Evolutionary conservation across 1,140 invertebrate species (phyloP).

Genomic region (Drosophila insularis): DNA sequence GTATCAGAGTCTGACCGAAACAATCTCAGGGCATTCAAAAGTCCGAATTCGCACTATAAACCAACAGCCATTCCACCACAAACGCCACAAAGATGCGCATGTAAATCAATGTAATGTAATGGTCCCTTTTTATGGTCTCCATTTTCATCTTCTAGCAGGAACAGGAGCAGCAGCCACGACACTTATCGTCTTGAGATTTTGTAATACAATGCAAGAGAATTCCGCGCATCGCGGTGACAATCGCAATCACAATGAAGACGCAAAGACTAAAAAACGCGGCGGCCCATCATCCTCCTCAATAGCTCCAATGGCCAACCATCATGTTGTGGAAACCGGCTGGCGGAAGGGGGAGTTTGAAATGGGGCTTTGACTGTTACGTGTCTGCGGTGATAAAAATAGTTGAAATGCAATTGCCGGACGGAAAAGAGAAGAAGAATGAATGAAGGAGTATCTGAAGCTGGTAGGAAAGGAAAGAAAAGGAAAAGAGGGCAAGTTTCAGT

Average conservation of each 20-base stretch:
- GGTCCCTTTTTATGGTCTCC: conserved; percentile 43
- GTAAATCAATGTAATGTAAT: conserved; percentile 60
- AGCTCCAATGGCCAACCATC: neutral
- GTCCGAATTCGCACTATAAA: conserved; percentile 8
- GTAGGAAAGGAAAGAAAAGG: no score
- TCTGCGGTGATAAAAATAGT: conserved; percentile 50
- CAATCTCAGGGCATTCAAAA: conserved; percentile 2
- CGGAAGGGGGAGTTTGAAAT: no score
- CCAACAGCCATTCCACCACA: neutral
- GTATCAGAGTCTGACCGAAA: neutral
- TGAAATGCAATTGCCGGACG: conserved; percentile 3
- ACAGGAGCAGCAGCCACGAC: neutral
- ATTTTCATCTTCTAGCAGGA: neutral
- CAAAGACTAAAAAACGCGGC: conserved; percentile 2
- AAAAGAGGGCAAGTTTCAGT: conserved; percentile 30
- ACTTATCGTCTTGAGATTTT: conserved; percentile 36
- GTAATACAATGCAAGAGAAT: conserved; percentile 50
- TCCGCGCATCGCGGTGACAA: conserved; percentile 45
- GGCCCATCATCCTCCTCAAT: conserved; percentile 2
- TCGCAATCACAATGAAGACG: conserved; percentile 25
- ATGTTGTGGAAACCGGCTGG: neutral
- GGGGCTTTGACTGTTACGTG: conserved; percentile 42
- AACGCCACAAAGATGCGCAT: conserved; percentile 43
- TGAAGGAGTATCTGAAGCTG: no score
- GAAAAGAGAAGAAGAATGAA: neutral